Conservation (phyloP, 2,888 invertebrate species). For the Neocrepidodera transversa region DNA sequence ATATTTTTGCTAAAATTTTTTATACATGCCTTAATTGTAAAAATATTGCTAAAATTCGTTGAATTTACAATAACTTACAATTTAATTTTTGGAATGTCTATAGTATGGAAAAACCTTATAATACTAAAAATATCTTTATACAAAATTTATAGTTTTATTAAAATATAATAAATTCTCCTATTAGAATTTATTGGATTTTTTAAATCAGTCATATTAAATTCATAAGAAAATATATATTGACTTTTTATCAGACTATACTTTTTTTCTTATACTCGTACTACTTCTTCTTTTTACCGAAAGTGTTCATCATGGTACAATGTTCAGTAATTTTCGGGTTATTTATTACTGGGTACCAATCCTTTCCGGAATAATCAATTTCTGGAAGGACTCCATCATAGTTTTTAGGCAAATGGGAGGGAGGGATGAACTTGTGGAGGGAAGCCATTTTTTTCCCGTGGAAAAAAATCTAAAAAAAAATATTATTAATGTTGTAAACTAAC, state of each 20-base stretch:
- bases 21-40: too few species aligned
- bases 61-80: too few species aligned
- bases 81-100: background rate
- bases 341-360: conserved; percentile 79
- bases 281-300: conserved; percentile 68
- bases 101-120: background rate
- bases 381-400: conserved; percentile 80
- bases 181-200: too few species aligned
- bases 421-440: conserved; percentile 76
- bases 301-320: conserved; percentile 73
- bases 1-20: too few species aligned
- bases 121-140: too few species aligned
- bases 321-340: conserved; percentile 66
- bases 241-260: background rate
- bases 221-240: too few species aligned
- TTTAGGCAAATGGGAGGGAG: conserved; percentile 72
- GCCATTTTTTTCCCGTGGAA: conserved; percentile 84
- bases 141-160: too few species aligned
- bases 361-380: conserved; percentile 77
- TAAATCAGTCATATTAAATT: too few species aligned
- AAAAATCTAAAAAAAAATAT: conserved; percentile 72
- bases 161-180: too few species aligned
- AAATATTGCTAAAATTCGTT: too few species aligned
- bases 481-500: too few species aligned
- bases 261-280: conserved; percentile 2